phyloP scores from a whole-genome alignment of 2,113 vertebrate genomes.

The Fukomys damarensis region DNA sequence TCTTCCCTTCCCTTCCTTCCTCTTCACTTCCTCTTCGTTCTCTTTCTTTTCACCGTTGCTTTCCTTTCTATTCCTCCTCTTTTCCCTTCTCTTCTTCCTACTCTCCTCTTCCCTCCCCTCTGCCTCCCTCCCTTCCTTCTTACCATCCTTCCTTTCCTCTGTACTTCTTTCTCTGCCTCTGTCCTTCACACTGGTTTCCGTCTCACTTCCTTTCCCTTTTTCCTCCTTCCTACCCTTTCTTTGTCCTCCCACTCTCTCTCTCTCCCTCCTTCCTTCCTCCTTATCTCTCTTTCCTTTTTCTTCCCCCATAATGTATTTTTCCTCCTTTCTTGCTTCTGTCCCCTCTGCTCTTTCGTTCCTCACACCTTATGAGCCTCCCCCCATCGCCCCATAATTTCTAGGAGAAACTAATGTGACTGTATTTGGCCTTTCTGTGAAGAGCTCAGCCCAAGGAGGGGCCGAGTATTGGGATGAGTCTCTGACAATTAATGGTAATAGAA shows the following conservation, averaged over 20 bases:
- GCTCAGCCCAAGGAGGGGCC: neutral
- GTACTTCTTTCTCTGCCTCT: neutral
- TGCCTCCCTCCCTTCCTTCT: accelerated
- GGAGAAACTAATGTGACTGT: neutral
- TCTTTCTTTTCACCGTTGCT: accelerated
- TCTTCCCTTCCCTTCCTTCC: accelerated
- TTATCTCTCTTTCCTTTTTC: neutral
- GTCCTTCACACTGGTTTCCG: neutral
- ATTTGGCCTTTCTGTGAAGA: neutral
- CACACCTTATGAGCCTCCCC: too few species aligned
- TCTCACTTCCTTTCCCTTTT: accelerated
- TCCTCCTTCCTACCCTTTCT: accelerated
- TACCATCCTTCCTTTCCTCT: accelerated
- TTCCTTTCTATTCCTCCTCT: accelerated
- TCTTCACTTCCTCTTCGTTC: accelerated
- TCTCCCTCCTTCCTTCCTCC: accelerated
- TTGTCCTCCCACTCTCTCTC: accelerated
- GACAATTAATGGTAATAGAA: neutral
- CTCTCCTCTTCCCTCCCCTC: accelerated
- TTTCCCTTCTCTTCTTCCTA: accelerated
- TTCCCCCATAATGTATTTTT: too few species aligned
- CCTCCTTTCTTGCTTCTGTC: too few species aligned
- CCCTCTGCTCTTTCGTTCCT: neutral
- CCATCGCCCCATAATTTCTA: neutral
- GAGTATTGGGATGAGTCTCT: neutral